phyloP scores from a whole-genome alignment of 2,113 vertebrate species.

The Ciconia maguari region DNA sequence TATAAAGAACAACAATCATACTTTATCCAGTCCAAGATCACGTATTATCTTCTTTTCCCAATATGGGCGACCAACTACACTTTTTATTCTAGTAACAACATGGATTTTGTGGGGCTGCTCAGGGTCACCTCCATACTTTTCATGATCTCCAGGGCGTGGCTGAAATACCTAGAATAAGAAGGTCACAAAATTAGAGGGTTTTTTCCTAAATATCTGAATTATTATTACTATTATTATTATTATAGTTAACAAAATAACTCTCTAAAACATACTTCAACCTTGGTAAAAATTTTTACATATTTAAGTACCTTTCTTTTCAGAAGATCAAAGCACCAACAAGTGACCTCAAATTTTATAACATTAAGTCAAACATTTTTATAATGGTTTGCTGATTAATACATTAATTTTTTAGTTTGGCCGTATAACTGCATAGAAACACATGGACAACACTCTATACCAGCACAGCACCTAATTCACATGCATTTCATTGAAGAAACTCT shows the following conservation, averaged over 20 bases:
- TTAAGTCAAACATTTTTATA: not conserved
- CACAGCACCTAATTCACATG: not conserved
- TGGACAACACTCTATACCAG: not conserved
- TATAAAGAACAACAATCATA: slow-evolving; percentile 42
- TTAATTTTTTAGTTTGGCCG: not conserved
- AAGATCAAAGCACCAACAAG: not conserved
- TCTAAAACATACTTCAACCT: not conserved
- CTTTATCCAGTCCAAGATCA: slow-evolving; percentile 86
- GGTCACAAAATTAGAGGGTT: not conserved
- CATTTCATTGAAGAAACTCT: not conserved
- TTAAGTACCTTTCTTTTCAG: not conserved
- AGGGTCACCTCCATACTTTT: slow-evolving; percentile 91
- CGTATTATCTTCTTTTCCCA: slow-evolving; percentile 91
- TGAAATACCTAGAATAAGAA: slow-evolving; percentile 79
- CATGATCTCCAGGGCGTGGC: slow-evolving; percentile 84
- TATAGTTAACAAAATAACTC: not conserved
- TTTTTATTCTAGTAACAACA: slow-evolving; percentile 86
- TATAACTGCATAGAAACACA: not conserved
- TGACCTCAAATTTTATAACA: not conserved
- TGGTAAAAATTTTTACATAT: not conserved
- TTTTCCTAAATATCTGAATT: not conserved
- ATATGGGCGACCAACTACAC: slow-evolving; percentile 82
- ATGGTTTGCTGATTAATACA: not conserved
- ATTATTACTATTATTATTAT: not conserved
- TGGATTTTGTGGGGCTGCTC: slow-evolving; percentile 93